These are phyloP conservation scores for Bungarus multicinctus DNA, from an alignment of 2,113 vertebrate genomes.

Conservation along the genomic window DNA sequence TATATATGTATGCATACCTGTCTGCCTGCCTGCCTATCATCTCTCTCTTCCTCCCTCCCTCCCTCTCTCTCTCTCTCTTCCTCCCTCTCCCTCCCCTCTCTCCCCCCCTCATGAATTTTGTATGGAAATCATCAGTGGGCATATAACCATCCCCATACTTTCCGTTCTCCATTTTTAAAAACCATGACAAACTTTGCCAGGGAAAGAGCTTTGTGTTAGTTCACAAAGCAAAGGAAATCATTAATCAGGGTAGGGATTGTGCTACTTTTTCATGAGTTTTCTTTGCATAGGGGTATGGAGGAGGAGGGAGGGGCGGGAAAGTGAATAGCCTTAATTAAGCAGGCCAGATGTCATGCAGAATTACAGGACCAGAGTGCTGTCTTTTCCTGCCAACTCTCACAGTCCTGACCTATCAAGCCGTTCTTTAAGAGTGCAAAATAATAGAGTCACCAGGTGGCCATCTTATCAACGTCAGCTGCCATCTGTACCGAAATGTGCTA, in stretches of 20 bases:
- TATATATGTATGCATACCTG: no score
- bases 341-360: conserved; percentile 63
- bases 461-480: conserved; percentile 56
- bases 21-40: no score
- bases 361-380: conserved; percentile 45
- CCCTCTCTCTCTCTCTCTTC: no score
- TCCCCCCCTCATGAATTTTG: not conserved
- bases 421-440: conserved; percentile 61
- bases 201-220: not conserved
- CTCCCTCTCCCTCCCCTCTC: no score
- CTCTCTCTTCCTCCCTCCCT: no score
- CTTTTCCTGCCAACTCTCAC: conserved; percentile 47
- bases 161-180: not conserved
- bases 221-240: conserved; percentile 17
- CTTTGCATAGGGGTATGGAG: conserved; percentile 44
- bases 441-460: conserved; percentile 59
- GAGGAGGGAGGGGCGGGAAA: conserved; percentile 54
- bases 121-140: no score
- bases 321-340: conserved; percentile 60
- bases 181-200: not conserved
- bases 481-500: conserved; percentile 54
- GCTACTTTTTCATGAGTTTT: conserved; percentile 17
- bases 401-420: conserved; percentile 54
- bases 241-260: conserved; percentile 33
- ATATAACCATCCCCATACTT: not conserved